Conservation (phyloP, 2,113 vertebrate genomes). For the Salvelinus sp. region DNA sequence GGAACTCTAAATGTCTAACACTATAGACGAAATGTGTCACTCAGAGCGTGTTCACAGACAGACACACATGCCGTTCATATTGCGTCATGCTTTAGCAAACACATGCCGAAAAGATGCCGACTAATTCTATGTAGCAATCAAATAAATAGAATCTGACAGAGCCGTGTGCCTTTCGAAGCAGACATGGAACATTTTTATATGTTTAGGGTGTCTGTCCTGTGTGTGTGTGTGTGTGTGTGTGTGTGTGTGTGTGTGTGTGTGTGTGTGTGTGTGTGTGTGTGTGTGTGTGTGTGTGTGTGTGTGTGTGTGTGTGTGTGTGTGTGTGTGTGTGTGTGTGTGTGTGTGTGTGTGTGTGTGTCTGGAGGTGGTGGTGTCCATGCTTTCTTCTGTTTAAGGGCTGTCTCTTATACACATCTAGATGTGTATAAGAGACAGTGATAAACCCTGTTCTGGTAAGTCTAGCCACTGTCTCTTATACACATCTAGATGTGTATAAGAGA, state of each 20-base stretch:
- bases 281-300: no score
- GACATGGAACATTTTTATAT: slow-evolving; percentile 43
- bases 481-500: no score
- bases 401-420: no score
- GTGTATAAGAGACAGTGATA: no score
- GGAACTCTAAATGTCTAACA: no score
- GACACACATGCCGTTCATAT: not conserved
- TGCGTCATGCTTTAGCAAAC: not conserved
- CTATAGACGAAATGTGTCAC: no score
- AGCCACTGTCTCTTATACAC: no score
- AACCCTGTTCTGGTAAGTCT: no score
- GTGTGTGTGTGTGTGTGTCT: slow-evolving; percentile 13
- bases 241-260: slow-evolving; percentile 16
- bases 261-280: slow-evolving; percentile 2
- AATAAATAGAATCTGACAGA: slow-evolving; percentile 32
- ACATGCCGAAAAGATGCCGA: not conserved
- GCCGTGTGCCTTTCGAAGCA: slow-evolving; percentile 1
- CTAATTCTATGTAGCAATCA: slow-evolving; percentile 3
- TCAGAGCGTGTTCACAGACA: not conserved
- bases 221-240: slow-evolving; percentile 14
- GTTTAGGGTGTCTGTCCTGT: slow-evolving; percentile 22
- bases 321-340: no score
- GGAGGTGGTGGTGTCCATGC: not conserved
- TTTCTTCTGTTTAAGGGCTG: not conserved
- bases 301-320: no score